Base-by-base conservation (phyloP, 2,113 vertebrate species). In the Spermophilus dauricus region DNA sequence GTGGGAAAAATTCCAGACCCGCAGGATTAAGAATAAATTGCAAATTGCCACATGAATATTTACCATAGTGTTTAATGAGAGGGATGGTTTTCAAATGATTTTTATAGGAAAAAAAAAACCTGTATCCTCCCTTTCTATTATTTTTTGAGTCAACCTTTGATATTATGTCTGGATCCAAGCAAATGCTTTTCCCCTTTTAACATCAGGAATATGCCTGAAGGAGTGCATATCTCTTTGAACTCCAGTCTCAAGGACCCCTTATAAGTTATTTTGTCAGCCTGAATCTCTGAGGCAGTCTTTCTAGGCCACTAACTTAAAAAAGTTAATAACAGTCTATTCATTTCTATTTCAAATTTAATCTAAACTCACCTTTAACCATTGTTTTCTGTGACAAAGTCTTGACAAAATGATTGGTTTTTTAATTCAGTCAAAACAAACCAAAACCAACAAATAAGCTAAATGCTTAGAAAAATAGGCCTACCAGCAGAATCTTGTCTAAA, bases 1-100 rank as follows among this genome's bases (percentile, higher is more conserved):
- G 24, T 88, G 86, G 72, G 86, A 85, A 89, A 81, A 88, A 86
- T 30, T 96, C 83, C 82, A 96, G 61, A 42, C 85, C 77, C 11
- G 69, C 56, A 86, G 34, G 82, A 51, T 88, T 95, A 93, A 86
- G 26, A 82, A 53, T 91, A 83, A 93, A 86, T 89, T 96, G 37
- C 13, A 85, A 81, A 88, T 82, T 80, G 53, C 61, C 61, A 67
- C 45, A 63, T 95, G 61, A 78, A 93, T 90, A 95, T 81, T 81
- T 77, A 73, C 17, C 28, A 67, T 39, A 53, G 48, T 37, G 42
- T 95, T 53, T 96, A 22, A 45, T 30, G 13, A 69, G 17, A 28
- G 14, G 37, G 13, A 42, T 95, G 37, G 37, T 93, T 94, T 96
- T 58, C 65, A 63, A 89, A 78, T 42, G 42, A 86, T 85, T 96